Percentiles rank a stretch among this genome's conserved stretches.
phyloP scores from a whole-genome alignment of 2,113 vertebrate genomes.

The Natator depressus region DNA sequence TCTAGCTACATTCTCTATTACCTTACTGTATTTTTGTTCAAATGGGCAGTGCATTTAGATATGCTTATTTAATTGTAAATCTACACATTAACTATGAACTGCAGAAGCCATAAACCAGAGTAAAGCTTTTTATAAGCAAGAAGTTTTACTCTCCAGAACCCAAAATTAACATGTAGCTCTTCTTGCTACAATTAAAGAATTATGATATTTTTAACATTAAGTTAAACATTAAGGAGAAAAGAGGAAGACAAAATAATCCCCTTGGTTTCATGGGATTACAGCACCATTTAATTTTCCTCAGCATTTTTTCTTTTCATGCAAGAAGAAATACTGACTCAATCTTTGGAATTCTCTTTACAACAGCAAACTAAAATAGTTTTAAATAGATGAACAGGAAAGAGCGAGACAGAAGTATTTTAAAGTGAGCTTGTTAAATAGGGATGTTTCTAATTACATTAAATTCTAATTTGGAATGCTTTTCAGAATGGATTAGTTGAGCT shows the following conservation, averaged over 20 bases:
- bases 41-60: slow-evolving; percentile 45
- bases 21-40: slow-evolving; percentile 49
- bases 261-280: slow-evolving; percentile 59
- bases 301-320: slow-evolving; percentile 49
- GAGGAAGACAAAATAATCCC: slow-evolving; percentile 58
- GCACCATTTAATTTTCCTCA: slow-evolving; percentile 62
- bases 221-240: slow-evolving; percentile 33
- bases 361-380: slow-evolving; percentile 37
- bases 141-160: slow-evolving; percentile 41
- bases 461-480: slow-evolving; percentile 36
- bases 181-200: slow-evolving; percentile 50
- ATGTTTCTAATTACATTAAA: slow-evolving; percentile 39
- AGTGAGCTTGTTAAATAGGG: slow-evolving; percentile 23
- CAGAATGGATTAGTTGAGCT: slow-evolving; percentile 53
- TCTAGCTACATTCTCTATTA: slow-evolving; percentile 34
- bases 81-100: slow-evolving; percentile 59
- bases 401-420: slow-evolving; percentile 22
- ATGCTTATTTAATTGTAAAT: slow-evolving; percentile 61
- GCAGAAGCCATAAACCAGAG: slow-evolving; percentile 54
- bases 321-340: slow-evolving; percentile 24
- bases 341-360: slow-evolving; percentile 37
- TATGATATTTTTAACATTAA: slow-evolving; percentile 59
- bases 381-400: not conserved
- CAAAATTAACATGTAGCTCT: slow-evolving; percentile 51
- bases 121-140: slow-evolving; percentile 57